Evolutionary conservation across 2,888 invertebrate species (phyloP), one percentile per base, ranked within the genome.

Genomic region (Calliopum simillimum): DNA sequence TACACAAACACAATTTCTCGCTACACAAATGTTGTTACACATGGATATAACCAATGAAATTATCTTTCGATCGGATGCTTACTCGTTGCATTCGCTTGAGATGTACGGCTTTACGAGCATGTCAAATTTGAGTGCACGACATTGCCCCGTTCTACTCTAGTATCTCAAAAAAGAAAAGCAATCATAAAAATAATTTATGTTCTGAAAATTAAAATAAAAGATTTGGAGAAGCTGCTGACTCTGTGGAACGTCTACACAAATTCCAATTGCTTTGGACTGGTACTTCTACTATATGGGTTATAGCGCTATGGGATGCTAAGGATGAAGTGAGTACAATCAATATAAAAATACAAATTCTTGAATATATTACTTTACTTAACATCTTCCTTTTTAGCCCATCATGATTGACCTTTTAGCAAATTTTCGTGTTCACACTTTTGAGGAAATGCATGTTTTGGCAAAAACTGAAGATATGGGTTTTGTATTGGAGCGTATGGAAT

Each of bases 241-340:
- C 90, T 0, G 87, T 90, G 0, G 85, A 89, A 66, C 90, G 92
- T 70, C 86, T 92, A 41, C 88, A 88, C 0, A 86, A 88, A 11
- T 88, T 89, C 75, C 84, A 87, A 3, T 76, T 91, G 16, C 84
- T 84, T 53, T 92, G 92, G 92, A 89, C 90, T 0, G 92, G 90
- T 0, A 90, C 90, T 0, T 89, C 90, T 51, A 88, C 89, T 68
- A 91, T 89, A 4, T 93, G 92, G 92, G 87, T 89, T 72, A 88
- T 87, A 77, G 90, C 90, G 0, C 85, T 92, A 12, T 80, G 86
- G 51, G 80, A 85, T 3, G 88, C 89, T 0, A 82, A 87, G 53
- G 89, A 90, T 4, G 83, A 82, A 61, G 82, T 82, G 61, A 75
- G 73, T 14, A 3, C 19, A 19, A 4, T 4, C 3, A 19, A 19